Conservation (phyloP, 2,888 invertebrate genomes). For the Hydropsyche betteni region DNA sequence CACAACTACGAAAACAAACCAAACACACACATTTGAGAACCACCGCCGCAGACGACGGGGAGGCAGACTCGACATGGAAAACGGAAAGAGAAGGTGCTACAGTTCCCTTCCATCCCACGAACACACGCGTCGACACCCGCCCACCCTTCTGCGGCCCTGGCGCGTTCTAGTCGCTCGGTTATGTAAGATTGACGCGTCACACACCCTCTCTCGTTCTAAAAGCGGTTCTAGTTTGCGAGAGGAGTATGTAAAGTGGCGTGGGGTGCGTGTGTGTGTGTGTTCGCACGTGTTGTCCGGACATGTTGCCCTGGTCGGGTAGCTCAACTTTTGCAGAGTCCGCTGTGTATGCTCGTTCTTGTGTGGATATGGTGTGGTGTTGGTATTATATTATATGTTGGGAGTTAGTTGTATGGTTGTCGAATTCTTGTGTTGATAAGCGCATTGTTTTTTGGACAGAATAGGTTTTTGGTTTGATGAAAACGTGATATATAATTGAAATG, state of each 20-base stretch:
- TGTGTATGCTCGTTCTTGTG: background rate
- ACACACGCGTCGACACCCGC: background rate
- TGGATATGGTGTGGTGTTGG: background rate
- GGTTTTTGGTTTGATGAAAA: no score
- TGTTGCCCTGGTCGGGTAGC: background rate
- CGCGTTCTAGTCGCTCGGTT: conserved; percentile 12
- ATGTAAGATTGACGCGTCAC: conserved; percentile 28
- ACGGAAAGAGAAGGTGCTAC: background rate
- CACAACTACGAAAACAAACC: no score
- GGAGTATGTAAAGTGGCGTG: no score
- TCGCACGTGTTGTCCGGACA: background rate
- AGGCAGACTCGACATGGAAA: no score
- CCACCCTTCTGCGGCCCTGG: conserved; percentile 10
- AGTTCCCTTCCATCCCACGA: background rate
- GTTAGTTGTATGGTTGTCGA: no score
- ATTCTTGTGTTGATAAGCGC: no score
- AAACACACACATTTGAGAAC: no score
- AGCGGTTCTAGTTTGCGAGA: no score
- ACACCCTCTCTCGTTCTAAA: conserved; percentile 8
- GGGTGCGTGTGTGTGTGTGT: no score
- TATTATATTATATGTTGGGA: background rate
- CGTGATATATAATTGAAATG: no score
- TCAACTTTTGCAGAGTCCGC: conserved; percentile 8
- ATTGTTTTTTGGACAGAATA: no score
- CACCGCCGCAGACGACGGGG: no score